A percentile compares a stretch with the other conserved stretches of the same genome.
Evolutionary conservation across 2,888 invertebrate species (phyloP).

Genomic region (Tethea ocularis): DNA sequence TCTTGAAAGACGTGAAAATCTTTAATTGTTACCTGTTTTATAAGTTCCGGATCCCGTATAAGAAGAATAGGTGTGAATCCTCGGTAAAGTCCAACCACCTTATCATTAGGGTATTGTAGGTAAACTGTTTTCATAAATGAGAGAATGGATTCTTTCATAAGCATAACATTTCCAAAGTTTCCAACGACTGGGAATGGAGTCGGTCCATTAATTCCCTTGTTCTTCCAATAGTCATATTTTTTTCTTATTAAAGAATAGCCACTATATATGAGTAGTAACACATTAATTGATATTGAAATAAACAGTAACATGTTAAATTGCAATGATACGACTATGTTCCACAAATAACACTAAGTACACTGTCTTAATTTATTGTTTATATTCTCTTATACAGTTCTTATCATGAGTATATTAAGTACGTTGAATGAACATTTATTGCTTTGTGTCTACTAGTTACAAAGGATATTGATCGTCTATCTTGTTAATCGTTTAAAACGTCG

Average conservation of each 20-base stretch:
- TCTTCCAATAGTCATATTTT: conserved; percentile 32
- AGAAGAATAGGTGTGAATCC: conserved; percentile 13
- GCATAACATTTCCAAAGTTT: conserved; percentile 32
- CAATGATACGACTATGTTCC: not conserved
- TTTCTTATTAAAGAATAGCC: conserved; percentile 15
- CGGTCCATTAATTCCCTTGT: conserved; percentile 31
- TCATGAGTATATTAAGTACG: not conserved
- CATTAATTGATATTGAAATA: not conserved
- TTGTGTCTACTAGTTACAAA: not conserved
- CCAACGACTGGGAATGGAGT: conserved; percentile 31
- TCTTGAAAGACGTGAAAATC: conserved; percentile 21
- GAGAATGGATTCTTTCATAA: conserved; percentile 14
- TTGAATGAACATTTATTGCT: not conserved
- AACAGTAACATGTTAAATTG: not conserved
- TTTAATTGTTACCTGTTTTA: conserved; percentile 15
- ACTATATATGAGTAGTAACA: not conserved
- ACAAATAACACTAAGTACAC: not conserved
- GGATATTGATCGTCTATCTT: too few species aligned
- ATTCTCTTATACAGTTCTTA: not conserved
- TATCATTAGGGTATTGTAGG: conserved; percentile 11
- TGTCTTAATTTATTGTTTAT: not conserved
- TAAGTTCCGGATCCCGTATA: conserved; percentile 14
- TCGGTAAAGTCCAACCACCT: conserved; percentile 15
- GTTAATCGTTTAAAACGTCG: too few species aligned
- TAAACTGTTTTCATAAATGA: conserved; percentile 10